phyloP scores from a whole-genome alignment of 2,888 invertebrate species.

The Cataglyphis rosenhaueri region DNA sequence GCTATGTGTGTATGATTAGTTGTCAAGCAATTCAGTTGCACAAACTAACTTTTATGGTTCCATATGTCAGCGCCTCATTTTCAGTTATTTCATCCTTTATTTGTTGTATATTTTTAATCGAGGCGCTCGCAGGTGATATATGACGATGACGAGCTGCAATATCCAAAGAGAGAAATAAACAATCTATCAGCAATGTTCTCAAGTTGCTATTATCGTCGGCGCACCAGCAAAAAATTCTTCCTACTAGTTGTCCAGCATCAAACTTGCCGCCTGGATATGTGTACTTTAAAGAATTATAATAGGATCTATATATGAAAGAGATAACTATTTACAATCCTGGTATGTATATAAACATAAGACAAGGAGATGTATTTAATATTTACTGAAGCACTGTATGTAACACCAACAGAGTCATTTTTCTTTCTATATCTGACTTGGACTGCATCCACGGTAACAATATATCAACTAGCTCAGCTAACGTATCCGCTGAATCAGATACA shows the following conservation, averaged over 20 bases:
- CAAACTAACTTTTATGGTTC: slow-evolving; percentile 75
- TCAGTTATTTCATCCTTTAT: slow-evolving; percentile 76
- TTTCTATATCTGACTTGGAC: slow-evolving; percentile 77
- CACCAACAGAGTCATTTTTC: slow-evolving; percentile 77
- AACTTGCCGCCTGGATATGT: slow-evolving; percentile 82
- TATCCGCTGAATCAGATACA: slow-evolving; percentile 79
- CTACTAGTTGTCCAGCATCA: slow-evolving; percentile 80
- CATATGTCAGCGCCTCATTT: slow-evolving; percentile 75
- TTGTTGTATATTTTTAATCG: slow-evolving; percentile 77
- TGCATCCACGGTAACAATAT: slow-evolving; percentile 83
- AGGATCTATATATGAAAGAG: slow-evolving; percentile 72
- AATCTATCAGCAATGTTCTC: slow-evolving; percentile 79
- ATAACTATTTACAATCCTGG: background rate
- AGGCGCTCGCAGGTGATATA: slow-evolving; percentile 74
- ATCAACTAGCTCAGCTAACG: slow-evolving; percentile 79
- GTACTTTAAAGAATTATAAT: slow-evolving; percentile 81
- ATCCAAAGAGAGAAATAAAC: slow-evolving; percentile 78
- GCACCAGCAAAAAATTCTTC: slow-evolving; percentile 80
- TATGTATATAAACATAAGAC: slow-evolving; percentile 7
- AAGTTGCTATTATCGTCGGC: slow-evolving; percentile 78
- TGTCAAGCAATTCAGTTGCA: background rate
- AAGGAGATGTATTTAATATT: slow-evolving; percentile 1
- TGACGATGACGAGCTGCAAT: slow-evolving; percentile 80
- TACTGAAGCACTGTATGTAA: slow-evolving; percentile 79
- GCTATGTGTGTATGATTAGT: background rate